Conservation (phyloP, 2,888 invertebrate genomes). For the Napeogenes sylphis region DNA sequence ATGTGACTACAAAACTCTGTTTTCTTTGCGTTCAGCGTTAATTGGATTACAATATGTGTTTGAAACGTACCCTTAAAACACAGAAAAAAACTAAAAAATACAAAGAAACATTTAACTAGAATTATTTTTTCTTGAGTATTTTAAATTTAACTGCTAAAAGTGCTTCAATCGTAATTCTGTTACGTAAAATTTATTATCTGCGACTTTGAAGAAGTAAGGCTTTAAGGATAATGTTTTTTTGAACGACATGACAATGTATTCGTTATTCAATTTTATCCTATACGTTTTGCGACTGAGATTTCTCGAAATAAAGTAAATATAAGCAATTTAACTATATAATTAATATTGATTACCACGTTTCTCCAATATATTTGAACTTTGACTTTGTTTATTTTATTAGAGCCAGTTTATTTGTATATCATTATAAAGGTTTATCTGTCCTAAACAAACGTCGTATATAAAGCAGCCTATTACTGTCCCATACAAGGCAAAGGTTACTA, state of each 20-base stretch:
- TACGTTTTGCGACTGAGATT: background rate
- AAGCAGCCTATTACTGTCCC: slow-evolving; percentile 20
- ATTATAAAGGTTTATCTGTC: background rate
- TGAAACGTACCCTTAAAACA: slow-evolving; percentile 13
- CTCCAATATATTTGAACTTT: background rate
- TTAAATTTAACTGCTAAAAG: background rate
- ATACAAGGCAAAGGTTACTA: slow-evolving; percentile 15
- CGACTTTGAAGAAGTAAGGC: background rate
- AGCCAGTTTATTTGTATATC: background rate
- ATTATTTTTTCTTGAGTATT: background rate
- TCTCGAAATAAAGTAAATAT: background rate
- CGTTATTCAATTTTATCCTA: background rate
- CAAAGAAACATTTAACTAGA: background rate
- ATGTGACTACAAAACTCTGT: slow-evolving; percentile 9
- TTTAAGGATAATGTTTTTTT: background rate
- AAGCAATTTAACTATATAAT: background rate
- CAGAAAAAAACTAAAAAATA: background rate
- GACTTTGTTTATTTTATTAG: background rate
- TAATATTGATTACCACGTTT: background rate
- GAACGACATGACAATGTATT: background rate
- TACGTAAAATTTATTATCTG: slow-evolving; percentile 1
- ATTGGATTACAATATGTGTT: slow-evolving; percentile 19
- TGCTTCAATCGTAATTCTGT: background rate
- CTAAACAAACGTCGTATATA: slow-evolving; percentile 18
- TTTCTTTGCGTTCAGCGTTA: slow-evolving; percentile 18